phyloP scores from a whole-genome alignment of 2,113 vertebrate genomes.

The Pollachius pollachius region DNA sequence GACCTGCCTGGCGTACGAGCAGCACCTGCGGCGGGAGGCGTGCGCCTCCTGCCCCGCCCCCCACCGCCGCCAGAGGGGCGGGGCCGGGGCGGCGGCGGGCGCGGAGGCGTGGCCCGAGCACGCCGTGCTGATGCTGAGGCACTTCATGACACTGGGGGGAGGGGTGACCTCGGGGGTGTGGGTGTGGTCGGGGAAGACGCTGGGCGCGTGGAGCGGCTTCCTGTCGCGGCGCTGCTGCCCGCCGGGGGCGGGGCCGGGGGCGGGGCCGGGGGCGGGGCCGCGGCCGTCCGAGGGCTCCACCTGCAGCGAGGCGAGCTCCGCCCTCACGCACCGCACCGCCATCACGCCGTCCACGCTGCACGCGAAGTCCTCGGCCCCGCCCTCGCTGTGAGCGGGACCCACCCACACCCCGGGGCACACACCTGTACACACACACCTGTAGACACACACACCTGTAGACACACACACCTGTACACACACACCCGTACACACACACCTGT shows the following conservation, averaged over 20 bases:
- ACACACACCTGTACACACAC: no score
- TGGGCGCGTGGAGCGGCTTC: slow-evolving; percentile 84
- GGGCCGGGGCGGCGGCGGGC: slow-evolving; percentile 20
- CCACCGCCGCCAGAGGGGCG: slow-evolving; percentile 49
- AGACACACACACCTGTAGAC: no score
- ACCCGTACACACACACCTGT: no score
- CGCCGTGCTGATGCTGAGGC: slow-evolving; percentile 88
- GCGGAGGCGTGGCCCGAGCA: slow-evolving; percentile 68
- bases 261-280: neutral
- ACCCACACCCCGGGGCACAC: neutral
- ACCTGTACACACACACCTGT: no score
- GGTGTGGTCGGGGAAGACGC: slow-evolving; percentile 88
- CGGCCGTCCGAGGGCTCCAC: slow-evolving; percentile 37
- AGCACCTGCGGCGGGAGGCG: slow-evolving; percentile 85
- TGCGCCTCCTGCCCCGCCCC: slow-evolving; percentile 79
- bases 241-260: neutral
- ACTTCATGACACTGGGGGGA: slow-evolving; percentile 89
- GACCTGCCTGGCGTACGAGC: slow-evolving; percentile 86
- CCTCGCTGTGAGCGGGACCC: slow-evolving; percentile 73
- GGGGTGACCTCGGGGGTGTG: slow-evolving; percentile 89
- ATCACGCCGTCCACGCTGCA: slow-evolving; percentile 71
- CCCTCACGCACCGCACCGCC: slow-evolving; percentile 70
- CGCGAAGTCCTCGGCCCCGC: slow-evolving; percentile 83
- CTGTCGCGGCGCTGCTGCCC: slow-evolving; percentile 71
- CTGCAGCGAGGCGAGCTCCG: slow-evolving; percentile 72